Evolutionary conservation across 2,888 invertebrate genomes (phyloP), one percentile per base, ranked within the genome.

Genomic region (Tanytarsus gracilentus): DNA sequence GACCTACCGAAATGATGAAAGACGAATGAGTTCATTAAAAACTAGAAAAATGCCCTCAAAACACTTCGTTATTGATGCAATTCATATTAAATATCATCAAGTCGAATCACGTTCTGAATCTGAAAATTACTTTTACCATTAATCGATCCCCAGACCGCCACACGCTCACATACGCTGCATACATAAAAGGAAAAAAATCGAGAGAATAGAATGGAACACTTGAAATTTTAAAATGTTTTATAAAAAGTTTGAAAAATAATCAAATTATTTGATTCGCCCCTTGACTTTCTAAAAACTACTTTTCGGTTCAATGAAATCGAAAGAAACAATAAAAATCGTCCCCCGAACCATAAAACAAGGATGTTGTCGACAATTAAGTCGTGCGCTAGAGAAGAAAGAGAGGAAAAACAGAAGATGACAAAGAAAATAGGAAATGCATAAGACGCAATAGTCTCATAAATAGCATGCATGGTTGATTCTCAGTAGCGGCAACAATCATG

Each of bases 291-390:
- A n/a, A n/a, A n/a, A n/a, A n/a, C n/a, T n/a, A n/a, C n/a, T n/a
- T n/a, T n/a, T n/a, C n/a, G n/a, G n/a, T n/a, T 3, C 1, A 44
- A 18, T 21, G 23, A 23, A 44, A 18, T 44, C 23, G 44, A 44
- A 44, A 44, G 21, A 44, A 36, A 36, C 18, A 44, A 44, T 44
- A 25, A 23, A 39, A 26, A 16, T 39, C 8, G 39, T 25, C 16
- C n/a, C n/a, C n/a, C n/a, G n/a, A n/a, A n/a, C n/a, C 55, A 40
- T 55, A 39, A 39, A 55, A 39, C 26, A 33, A 55, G 55, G 39
- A 39, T 55, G 55, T 55, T 26, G 55, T 39, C 16, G 55, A 40
- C 55, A 55, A 55, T 55, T 55, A 55, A 55, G 9, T 55, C 55
- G 55, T 55, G 55, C 40, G 55, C 18, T 36, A 23, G 8, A 14